Base-by-base conservation (phyloP, 2,797 vertebrate species). In the Cryptoblepharus egeriae region DNA sequence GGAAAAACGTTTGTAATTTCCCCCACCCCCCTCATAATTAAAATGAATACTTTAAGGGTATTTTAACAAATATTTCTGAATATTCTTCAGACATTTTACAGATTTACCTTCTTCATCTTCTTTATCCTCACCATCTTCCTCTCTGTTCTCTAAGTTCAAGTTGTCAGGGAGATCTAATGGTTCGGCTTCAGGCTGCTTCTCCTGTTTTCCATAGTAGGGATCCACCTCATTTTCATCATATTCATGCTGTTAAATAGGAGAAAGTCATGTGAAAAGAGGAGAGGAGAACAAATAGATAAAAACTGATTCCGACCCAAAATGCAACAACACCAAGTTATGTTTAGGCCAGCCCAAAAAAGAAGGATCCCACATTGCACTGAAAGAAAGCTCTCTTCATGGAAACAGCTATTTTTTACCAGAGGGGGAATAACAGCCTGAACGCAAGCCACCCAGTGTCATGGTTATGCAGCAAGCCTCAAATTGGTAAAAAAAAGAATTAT, bases 191-290 rank as follows among this genome's bases (percentile, higher is more conserved):
- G 95, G 94, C 61, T 95, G 95, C 64, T 96, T 94, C 79, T 98
- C 97, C 88, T 99, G 96, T 84, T 96, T 96, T 79, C 97, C 97
- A 3, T 99, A 97, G 83, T 98, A 98, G 12, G 98, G 98, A 88
- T 99, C 99, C 77, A 97, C 95, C 91, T 99, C 98, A 1, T 98
- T 97, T 83, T 99, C 98, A 92, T 99, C 97, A 90, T 98, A 99
- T 78, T 99, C 98, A 58, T 97, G 96, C 99, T 99, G 90, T 26
- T 72, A 69, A 85, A n/a, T 64, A 85, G n/a, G 83, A 9, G 5
- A 2, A 39, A 45, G 28, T 37, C 45, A n/a, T 3, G 13, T n/a
- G 42, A 77, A 28, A 13, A 28, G 30, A 1, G 22, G 77, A 3
- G 18, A 55, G 10, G 58, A n/a, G 10, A 75, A 67, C 5, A 80